phyloP scores from a whole-genome alignment of 2,797 vertebrate species.

The Acanthiza pusilla region DNA sequence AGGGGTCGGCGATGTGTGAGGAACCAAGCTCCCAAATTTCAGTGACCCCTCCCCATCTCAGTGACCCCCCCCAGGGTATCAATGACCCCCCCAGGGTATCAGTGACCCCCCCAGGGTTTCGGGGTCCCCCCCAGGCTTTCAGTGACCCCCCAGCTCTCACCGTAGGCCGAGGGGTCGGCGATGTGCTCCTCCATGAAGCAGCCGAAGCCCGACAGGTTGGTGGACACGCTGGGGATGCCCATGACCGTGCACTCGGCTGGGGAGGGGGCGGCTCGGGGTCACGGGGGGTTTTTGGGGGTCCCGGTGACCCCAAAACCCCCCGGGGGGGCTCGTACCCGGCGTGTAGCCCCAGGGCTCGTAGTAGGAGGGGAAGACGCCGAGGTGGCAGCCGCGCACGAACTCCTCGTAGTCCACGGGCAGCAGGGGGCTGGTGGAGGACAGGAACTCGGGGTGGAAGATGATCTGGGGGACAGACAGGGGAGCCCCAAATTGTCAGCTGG shows the following conservation, averaged over 20 bases:
- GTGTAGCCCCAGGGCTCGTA: constrained; percentile 97
- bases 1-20: no score
- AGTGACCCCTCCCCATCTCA: no score
- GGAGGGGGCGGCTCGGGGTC: background rate
- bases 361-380: constrained; percentile 94
- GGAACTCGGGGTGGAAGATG: constrained; percentile 94
- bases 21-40: no score
- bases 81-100: no score
- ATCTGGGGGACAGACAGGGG: constrained; percentile 74
- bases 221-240: constrained; percentile 93
- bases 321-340: constrained; percentile 73
- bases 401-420: constrained; percentile 96
- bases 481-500: background rate
- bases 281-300: no score
- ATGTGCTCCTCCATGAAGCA: constrained; percentile 98
- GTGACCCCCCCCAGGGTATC: no score
- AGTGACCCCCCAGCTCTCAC: constrained; percentile 66
- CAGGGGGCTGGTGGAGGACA: constrained; percentile 92
- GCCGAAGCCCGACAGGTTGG: constrained; percentile 93
- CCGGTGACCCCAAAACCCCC: no score
- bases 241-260: constrained; percentile 95
- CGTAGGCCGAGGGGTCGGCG: constrained; percentile 90
- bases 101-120: no score
- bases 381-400: constrained; percentile 92
- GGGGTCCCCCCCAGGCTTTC: no score